Evolutionary conservation across 2,113 vertebrate genomes (phyloP).

Genomic region (Crotalus viridis): DNA sequence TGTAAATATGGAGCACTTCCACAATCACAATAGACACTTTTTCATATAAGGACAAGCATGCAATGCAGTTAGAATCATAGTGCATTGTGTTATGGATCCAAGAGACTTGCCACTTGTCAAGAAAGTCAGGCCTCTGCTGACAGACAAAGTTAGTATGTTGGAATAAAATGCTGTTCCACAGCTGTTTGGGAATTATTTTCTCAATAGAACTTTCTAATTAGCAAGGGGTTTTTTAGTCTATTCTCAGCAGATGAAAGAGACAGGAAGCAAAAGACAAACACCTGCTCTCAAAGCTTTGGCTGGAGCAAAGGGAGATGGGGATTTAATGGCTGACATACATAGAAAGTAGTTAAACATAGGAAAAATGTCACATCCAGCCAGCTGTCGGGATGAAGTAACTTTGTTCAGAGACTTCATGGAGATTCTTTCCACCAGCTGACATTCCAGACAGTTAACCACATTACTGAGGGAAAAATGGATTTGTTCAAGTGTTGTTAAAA

Average conservation of each 20-base stretch:
- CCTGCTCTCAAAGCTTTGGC: conserved; percentile 75
- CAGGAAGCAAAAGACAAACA: conserved; percentile 73
- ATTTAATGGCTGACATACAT: conserved; percentile 61
- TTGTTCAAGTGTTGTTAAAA: conserved; percentile 59
- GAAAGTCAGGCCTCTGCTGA: conserved; percentile 72
- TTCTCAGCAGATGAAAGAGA: conserved; percentile 67
- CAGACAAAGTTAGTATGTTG: conserved; percentile 68
- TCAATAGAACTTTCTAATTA: conserved; percentile 71
- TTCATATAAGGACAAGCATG: conserved; percentile 31
- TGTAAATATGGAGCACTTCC: conserved; percentile 55
- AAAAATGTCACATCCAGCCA: conserved; percentile 59
- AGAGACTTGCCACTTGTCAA: conserved; percentile 72
- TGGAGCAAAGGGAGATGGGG: conserved; percentile 29
- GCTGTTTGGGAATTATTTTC: conserved; percentile 79
- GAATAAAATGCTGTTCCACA: conserved; percentile 76
- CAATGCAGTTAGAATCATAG: conserved; percentile 72
- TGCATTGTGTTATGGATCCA: conserved; percentile 81
- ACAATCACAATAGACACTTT: not conserved
- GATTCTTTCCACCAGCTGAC: conserved; percentile 68
- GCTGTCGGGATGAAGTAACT: conserved; percentile 68
- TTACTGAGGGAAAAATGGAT: conserved; percentile 50
- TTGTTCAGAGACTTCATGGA: conserved; percentile 64
- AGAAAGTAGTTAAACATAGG: conserved; percentile 58
- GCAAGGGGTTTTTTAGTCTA: conserved; percentile 56
- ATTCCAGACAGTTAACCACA: conserved; percentile 69